A percentile compares a stretch with the other conserved stretches of the same genome.
Evolutionary conservation across 1,140 invertebrate genomes (phyloP).

Genomic region (Neodiprion pinetum): DNA sequence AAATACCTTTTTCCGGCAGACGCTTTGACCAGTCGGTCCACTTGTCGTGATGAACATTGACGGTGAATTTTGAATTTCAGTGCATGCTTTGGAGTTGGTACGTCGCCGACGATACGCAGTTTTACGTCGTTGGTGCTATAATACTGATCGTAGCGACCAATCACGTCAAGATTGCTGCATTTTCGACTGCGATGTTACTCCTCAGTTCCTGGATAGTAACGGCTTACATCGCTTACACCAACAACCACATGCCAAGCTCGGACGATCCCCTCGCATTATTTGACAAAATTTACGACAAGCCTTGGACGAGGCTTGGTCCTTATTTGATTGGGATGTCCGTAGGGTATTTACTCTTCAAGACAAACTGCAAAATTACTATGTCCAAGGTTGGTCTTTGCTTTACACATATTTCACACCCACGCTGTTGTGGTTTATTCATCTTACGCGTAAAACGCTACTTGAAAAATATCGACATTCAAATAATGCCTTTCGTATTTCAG

Average conservation of each 20-base stretch:
- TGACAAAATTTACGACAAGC: conserved; percentile 89
- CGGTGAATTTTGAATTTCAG: conserved; percentile 60
- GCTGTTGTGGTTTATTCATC: not conserved
- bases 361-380: conserved; percentile 80
- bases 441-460: no score
- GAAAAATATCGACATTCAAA: no score
- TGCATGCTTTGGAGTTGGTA: conserved; percentile 92
- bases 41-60: not conserved
- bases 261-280: conserved; percentile 84
- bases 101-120: conserved; percentile 85
- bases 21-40: not conserved
- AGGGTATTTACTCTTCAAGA: conserved; percentile 83
- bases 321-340: conserved; percentile 85
- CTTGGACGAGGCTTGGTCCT: conserved; percentile 83
- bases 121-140: conserved; percentile 80
- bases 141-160: conserved; percentile 79
- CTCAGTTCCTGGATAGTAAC: conserved; percentile 80
- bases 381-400: conserved; percentile 64
- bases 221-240: conserved; percentile 78
- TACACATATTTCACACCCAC: conserved; percentile 9
- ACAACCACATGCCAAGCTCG: conserved; percentile 79
- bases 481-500: conserved; percentile 53
- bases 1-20: not conserved
- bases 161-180: conserved; percentile 76
- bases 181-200: conserved; percentile 69